Conservation (phyloP, 2,113 vertebrate genomes). For the Phycodurus eques region DNA sequence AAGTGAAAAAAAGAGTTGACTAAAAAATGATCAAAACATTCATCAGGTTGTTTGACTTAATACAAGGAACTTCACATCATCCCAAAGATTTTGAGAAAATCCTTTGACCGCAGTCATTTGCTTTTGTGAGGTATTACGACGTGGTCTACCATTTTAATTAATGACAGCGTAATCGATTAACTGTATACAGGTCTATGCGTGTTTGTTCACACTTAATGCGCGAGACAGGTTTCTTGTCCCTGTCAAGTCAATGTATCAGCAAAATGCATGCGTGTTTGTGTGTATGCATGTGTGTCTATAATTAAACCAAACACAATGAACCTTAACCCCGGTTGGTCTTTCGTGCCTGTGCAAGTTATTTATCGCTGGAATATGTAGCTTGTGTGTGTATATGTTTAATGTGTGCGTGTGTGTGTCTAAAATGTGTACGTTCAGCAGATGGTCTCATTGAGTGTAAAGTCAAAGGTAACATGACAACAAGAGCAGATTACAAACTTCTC, state of each 20-base stretch:
- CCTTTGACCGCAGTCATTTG: too few relatives aligned
- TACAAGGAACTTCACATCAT: too few relatives aligned
- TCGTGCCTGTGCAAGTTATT: constrained; percentile 6
- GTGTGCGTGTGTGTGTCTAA: constrained; percentile 22
- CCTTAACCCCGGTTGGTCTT: constrained; percentile 35
- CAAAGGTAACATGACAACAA: constrained; percentile 41
- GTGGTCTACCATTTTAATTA: too few relatives aligned
- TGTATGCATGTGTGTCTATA: neutral
- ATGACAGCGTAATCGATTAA: neutral
- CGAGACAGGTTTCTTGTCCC: neutral
- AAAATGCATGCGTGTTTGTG: neutral
- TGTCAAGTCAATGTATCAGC: neutral
- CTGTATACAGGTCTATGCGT: neutral
- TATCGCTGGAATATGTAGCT: constrained; percentile 3
- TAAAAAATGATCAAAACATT: too few relatives aligned
- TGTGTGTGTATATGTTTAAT: constrained; percentile 26
- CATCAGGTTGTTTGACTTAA: too few relatives aligned
- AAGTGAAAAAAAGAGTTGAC: too few relatives aligned
- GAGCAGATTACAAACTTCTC: constrained; percentile 16
- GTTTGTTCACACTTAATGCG: neutral
- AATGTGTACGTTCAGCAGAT: constrained; percentile 51
- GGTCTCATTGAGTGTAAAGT: constrained; percentile 19
- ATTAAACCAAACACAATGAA: constrained; percentile 13
- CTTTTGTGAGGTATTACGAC: too few relatives aligned
- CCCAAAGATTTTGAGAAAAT: too few relatives aligned